phyloP scores from a whole-genome alignment of 1,140 invertebrate genomes.

The Neodiprion pinetum region DNA sequence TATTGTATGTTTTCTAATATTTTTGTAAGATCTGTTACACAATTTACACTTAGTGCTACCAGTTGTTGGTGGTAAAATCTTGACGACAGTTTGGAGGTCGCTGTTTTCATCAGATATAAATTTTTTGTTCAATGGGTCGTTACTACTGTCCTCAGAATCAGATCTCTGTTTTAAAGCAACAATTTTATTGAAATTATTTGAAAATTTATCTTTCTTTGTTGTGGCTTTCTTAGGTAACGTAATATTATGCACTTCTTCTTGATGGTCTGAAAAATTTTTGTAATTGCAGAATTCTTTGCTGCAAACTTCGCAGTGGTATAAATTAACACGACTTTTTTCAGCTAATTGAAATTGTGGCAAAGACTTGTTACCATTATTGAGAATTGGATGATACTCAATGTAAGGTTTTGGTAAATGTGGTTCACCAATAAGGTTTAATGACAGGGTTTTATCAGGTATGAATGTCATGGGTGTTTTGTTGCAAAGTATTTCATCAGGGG shows the following conservation, averaged over 20 bases:
- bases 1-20: conserved; percentile 47
- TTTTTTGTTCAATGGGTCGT: not conserved
- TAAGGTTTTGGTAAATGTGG: conserved; percentile 10
- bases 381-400: conserved; percentile 31
- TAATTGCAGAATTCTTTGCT: conserved; percentile 10
- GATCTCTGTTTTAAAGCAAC: not conserved
- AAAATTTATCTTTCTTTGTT: not conserved
- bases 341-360: conserved; percentile 47
- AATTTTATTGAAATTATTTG: not conserved
- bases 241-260: conserved; percentile 12
- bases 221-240: not conserved
- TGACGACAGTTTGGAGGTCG: not conserved
- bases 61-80: not conserved
- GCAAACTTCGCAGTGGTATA: conserved; percentile 42
- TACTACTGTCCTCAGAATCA: conserved; percentile 14
- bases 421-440: not conserved
- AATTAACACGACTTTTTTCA: conserved; percentile 37
- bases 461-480: conserved; percentile 16
- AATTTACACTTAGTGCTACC: conserved; percentile 39
- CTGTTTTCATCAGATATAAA: conserved; percentile 20
- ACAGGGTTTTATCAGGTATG: conserved; percentile 22
- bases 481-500: not conserved
- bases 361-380: conserved; percentile 34
- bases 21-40: conserved; percentile 42
- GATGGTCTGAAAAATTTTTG: conserved; percentile 14